Base-by-base conservation (phyloP, 2,113 vertebrate genomes). In the Salminus brasiliensis region DNA sequence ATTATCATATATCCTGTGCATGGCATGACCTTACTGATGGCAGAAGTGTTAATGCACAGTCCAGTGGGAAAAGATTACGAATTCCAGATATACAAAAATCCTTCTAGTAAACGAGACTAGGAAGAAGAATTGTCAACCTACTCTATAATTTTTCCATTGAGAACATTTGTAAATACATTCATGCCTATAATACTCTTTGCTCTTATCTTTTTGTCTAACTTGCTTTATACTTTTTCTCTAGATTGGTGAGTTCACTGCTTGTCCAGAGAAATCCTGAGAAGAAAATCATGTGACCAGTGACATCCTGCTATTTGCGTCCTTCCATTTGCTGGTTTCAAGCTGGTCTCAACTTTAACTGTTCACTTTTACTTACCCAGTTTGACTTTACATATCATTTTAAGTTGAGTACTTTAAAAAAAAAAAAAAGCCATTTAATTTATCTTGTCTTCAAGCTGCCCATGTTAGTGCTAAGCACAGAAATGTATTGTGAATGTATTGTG, bases 161-260 rank as follows among this genome's bases (percentile, higher is more conserved):
- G 21, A 32, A 62, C 18, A 15, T 4, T n/a, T 72, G 29, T 5
- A 16, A 9, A 34, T 34, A 8, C 5, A 11, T 39, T n/a, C 62
- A n/a, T 39, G 8, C 32, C 43, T 15, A 13, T 71, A 3, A 23
- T 53, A 23, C 2, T 55, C 36, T 86, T 34, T 11, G 9, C 25
- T 5, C 9, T 7, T 55, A 25, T 39, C 21, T 6, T 47, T 41
- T 81, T 18, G 83, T 39, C n/a, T n/a, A n/a, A n/a, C n/a, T n/a
- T n/a, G n/a, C n/a, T 81, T 41, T 85, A 29, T 81, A 23, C 79
- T 30, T 39, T n/a, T 27, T 27, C 82, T 72, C 73, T 85, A 93
- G 91, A 88, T 47, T 23, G 80, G 78, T 0, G 82, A 73, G 43
- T 88, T 89, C 79, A 78, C 63, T 0, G 85, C 85, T 53, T 0